Base-by-base conservation (phyloP, 2,113 vertebrate genomes). In the Sebastes fasciatus region DNA sequence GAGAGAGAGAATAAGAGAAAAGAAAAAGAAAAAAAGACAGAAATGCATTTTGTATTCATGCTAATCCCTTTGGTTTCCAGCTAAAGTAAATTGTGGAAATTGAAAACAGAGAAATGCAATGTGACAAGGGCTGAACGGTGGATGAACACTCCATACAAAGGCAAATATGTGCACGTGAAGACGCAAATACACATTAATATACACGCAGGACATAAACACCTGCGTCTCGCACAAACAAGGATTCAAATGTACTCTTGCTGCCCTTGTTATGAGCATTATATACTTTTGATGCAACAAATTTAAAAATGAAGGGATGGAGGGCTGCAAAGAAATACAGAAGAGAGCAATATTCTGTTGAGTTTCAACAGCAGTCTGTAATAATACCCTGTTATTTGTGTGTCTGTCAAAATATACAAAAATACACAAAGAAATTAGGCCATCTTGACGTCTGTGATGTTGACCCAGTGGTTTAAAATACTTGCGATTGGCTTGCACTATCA, bases 81-180 rank as follows among this genome's bases (percentile, higher is more conserved):
- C 73, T 75, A 83, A 82, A 69, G 74, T 78, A 74, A 79, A 81
- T 86, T 80, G 68, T 79, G 80, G 51, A 89, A 90, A 88, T 77
- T 88, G 85, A 90, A 90, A 86, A 80, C 34, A 17, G 70, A 66
- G 34, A 88, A 90, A 91, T 86, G 77, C 65, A 88, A 83, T 74
- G 82, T 77, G 74, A 91, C 89, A 86, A 68, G 75, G 58, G 17
- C 60, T 86, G 58, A 51, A 12, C 6, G 6, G 65, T 42, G 34
- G 55, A 82, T 72, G 70, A 88, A 64, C 40, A 45, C 19, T 11
- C 45, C 19, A 23, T 62, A 66, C 67, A 51, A 63, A 79, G 12
- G 7, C 42, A 81, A 79, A 66, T 16, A 58, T 17, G 51, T 11
- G 10, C 75, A 45, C 3, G 6, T 52, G 69, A n/a, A 55, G 45